Percentiles rank a stretch among this genome's conserved stretches.
phyloP scores from a whole-genome alignment of 2,888 invertebrate species.

The Branchellion lobata region DNA sequence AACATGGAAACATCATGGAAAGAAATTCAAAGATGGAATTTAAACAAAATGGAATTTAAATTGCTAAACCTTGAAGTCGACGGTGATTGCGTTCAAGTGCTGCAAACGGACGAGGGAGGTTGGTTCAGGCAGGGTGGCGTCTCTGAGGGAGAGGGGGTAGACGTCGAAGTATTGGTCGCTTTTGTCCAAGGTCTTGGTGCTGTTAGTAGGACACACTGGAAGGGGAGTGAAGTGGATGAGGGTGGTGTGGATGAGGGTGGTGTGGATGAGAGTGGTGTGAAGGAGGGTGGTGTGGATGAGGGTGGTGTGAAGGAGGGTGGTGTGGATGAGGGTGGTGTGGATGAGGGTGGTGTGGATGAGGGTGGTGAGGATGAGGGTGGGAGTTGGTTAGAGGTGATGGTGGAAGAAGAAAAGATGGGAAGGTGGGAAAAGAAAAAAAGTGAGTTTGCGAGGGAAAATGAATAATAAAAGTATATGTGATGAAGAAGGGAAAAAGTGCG shows the following conservation, averaged over 20 bases:
- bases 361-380: not conserved
- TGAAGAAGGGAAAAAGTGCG: no score
- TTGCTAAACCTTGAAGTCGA: slow-evolving; percentile 25
- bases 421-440: no score
- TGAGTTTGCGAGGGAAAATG: no score
- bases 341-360: not conserved
- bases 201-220: slow-evolving; percentile 19
- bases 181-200: not conserved
- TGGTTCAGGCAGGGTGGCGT: slow-evolving; percentile 1
- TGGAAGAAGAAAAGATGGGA: no score
- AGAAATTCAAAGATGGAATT: no score
- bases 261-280: not conserved
- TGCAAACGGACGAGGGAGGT: slow-evolving; percentile 4
- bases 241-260: not conserved
- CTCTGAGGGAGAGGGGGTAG: not conserved
- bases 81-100: not conserved
- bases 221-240: not conserved
- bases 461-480: no score
- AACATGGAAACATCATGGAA: no score
- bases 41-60: no score
- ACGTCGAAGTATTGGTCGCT: slow-evolving; percentile 23
- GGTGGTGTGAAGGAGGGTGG: not conserved
- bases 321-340: not conserved
- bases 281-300: not conserved
- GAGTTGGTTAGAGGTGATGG: no score